Base-by-base conservation (phyloP, 2,113 vertebrate genomes). In the Strigops habroptila region DNA sequence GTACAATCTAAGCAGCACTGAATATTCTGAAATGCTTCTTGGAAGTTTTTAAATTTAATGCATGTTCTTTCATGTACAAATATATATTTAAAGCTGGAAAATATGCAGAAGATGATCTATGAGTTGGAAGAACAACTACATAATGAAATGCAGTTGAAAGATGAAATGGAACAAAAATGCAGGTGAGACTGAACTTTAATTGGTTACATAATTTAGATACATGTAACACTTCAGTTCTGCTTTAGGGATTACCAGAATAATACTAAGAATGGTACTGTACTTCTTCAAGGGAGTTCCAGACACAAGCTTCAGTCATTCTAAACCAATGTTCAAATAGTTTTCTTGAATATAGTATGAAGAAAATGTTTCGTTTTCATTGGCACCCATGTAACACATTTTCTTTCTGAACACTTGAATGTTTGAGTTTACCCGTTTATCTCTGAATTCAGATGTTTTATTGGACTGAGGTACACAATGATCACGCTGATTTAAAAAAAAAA, bases 161-260 rank as follows among this genome's bases (percentile, higher is more conserved):
- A 99, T 96, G 99, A 99, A 98, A 98, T 99, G 98, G 99, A 99
- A 92, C 99, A 99, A 78, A 99, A 99, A 96, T 99, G 98, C 99
- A 99, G 99, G 99, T 99, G 75, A 97, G 93, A 80, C 65, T 96
- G 68, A 93, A 91, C 63, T 96, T 92, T 3, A 67, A n/a, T 82
- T 83, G 33, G 89, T 96, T 91, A 88, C 19, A 46, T 67, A 74
- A 81, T 95, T 70, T 79, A 90, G 95, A 37, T 95, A 8, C 48
- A 52, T 83, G 55, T 68, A 39, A 67, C 52, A 70, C 44, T 85
- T 77, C 25, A 82, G 16, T 82, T 94, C 59, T 78, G 78, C 49
- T 91, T 52, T 73, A 80, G 62, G 31, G 48, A 59, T 95, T 91
- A 64, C 43, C 4, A 15, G 28, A 41, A 8, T 39, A 85, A 67